phyloP scores from a whole-genome alignment of 2,113 vertebrate genomes.

The Furnarius figulus region DNA sequence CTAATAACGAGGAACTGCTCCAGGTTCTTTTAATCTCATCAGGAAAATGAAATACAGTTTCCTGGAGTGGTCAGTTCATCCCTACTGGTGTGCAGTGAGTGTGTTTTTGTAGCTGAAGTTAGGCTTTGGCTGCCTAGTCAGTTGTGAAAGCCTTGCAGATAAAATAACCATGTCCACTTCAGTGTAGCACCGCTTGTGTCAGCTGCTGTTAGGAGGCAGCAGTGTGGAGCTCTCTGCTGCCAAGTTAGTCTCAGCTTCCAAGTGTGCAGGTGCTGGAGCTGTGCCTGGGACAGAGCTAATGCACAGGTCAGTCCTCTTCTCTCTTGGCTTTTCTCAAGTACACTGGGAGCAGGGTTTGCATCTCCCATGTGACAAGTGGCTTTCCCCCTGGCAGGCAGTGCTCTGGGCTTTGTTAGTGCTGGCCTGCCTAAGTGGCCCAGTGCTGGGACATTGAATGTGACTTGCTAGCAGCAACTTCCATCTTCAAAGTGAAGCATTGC shows the following conservation, averaged over 20 bases:
- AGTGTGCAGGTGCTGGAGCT: not conserved
- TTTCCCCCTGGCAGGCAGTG: not conserved
- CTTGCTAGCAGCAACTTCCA: not conserved
- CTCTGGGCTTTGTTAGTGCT: not conserved
- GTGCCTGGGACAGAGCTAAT: not conserved
- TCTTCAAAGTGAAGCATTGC: constrained; percentile 4
- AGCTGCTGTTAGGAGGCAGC: not conserved
- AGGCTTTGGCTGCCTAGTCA: not conserved
- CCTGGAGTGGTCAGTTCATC: not conserved
- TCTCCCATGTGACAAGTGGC: not conserved
- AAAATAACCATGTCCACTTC: not conserved
- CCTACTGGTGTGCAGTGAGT: not conserved
- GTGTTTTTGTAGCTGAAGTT: not conserved
- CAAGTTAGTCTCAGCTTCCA: not conserved
- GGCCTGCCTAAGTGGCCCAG: not conserved
- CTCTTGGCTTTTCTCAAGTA: not conserved
- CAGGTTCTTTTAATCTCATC: not conserved
- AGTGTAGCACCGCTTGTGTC: not conserved
- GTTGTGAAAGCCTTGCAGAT: not conserved
- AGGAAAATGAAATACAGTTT: constrained; percentile 1
- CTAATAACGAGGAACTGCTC: not conserved
- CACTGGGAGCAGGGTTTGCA: not conserved
- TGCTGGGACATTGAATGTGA: not conserved
- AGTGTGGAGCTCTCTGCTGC: not conserved
- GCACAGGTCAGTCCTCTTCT: not conserved